A percentile compares a stretch with the other conserved stretches of the same genome.
These are phyloP conservation scores for Meliscaeva auricollis DNA, from an alignment of 2,888 invertebrate genomes.

Conservation along the genomic window DNA sequence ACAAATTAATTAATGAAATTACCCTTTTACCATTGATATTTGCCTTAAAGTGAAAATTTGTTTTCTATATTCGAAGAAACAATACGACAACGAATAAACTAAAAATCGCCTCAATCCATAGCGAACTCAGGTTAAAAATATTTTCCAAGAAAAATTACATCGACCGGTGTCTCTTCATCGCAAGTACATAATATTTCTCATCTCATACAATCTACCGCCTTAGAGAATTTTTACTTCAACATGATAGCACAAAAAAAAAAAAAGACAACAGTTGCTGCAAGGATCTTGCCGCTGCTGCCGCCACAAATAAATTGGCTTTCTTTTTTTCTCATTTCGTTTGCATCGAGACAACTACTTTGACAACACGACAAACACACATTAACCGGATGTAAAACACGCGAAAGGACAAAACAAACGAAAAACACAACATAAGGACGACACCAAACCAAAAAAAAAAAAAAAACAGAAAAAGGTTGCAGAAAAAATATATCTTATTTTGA, in stretches of 20 bases:
- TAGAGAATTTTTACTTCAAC: neutral
- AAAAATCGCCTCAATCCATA: neutral
- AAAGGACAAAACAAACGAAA: slow-evolving; percentile 54
- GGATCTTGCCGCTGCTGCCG: slow-evolving; percentile 64
- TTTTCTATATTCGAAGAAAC: neutral
- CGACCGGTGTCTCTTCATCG: neutral
- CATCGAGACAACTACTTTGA: slow-evolving; percentile 42
- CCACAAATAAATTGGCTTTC: slow-evolving; percentile 60
- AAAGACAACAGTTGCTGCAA: slow-evolving; percentile 44
- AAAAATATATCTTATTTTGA: neutral
- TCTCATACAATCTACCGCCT: neutral
- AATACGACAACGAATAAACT: neutral
- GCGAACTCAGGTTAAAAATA: neutral
- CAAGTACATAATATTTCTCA: slow-evolving; percentile 6
- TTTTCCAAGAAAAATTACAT: slow-evolving; percentile 13
- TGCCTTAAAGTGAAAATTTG: neutral
- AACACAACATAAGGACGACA: slow-evolving; percentile 13
- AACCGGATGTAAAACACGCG: slow-evolving; percentile 50
- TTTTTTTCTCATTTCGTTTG: slow-evolving; percentile 61
- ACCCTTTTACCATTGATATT: slow-evolving; percentile 12
- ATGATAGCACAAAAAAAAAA: slow-evolving; percentile 4
- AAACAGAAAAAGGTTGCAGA: slow-evolving; percentile 32
- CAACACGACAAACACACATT: slow-evolving; percentile 68
- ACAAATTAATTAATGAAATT: no score
- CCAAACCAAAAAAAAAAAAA: neutral